Evolutionary conservation across 1,140 invertebrate species (phyloP).

Genomic region (Drosophila novamexicana): DNA sequence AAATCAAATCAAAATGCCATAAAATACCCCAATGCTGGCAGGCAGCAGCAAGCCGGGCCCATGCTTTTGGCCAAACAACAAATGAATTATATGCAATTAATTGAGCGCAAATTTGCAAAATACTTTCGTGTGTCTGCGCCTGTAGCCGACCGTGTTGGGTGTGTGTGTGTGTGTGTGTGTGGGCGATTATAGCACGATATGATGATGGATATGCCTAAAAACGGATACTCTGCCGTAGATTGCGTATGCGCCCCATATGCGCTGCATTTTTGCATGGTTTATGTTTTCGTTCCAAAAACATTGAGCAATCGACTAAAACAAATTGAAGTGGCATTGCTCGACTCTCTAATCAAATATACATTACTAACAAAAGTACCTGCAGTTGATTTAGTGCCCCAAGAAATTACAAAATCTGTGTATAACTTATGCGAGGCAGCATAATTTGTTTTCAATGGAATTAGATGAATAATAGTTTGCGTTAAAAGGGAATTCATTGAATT

Average conservation of each 20-base stretch:
- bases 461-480: too few relatives aligned
- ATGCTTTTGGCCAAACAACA: conserved; percentile 51
- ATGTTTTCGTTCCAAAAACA: conserved; percentile 4
- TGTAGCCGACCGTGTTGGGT: conserved; percentile 10
- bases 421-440: conserved; percentile 12
- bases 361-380: not conserved
- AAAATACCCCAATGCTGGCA: conserved; percentile 66
- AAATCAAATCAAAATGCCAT: conserved; percentile 83
- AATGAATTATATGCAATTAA: conserved; percentile 83
- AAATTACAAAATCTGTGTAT: conserved; percentile 14
- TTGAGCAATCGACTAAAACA: conserved; percentile 50
- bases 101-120: conserved; percentile 83
- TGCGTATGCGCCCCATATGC: conserved; percentile 53
- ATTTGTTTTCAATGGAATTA: not conserved
- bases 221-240: conserved; percentile 22
- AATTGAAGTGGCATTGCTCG: conserved; percentile 11
- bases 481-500: too few relatives aligned
- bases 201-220: conserved; percentile 71
- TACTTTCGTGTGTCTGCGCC: conserved; percentile 72
- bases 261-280: conserved; percentile 15
- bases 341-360: not conserved
- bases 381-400: conserved; percentile 30
- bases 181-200: conserved; percentile 47
- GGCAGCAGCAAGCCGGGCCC: not conserved
- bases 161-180: conserved; percentile 16